A percentile compares a stretch with the other conserved stretches of the same genome.
Conservation (phyloP, 2,113 vertebrate species). For the Gopherus flavomarginatus region DNA sequence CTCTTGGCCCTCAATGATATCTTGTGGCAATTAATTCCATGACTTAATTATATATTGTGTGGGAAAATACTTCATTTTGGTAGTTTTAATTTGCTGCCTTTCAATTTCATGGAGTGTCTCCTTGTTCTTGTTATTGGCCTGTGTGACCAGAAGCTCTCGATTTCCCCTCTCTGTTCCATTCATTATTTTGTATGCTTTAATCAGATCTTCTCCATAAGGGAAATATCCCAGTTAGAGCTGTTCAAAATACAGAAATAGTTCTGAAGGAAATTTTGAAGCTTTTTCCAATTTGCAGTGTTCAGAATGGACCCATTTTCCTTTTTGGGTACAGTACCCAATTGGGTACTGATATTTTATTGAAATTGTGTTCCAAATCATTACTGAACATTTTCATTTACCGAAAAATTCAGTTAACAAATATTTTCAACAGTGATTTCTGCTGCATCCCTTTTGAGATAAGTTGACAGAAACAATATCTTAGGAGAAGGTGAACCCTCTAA, state of each 20-base stretch:
- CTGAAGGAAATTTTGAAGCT: neutral
- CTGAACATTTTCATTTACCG: neutral
- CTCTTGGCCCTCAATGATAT: neutral
- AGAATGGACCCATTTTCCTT: neutral
- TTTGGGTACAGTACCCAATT: fast-evolving
- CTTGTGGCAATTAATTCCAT: neutral
- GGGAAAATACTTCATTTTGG: neutral
- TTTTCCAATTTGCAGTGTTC: neutral
- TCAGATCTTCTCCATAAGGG: neutral
- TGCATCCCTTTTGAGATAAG: neutral
- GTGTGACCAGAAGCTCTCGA: neutral
- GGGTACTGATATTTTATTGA: neutral
- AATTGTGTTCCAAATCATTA: neutral
- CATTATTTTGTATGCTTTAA: neutral
- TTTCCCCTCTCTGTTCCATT: fast-evolving
- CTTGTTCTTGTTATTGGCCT: neutral
- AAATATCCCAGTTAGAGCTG: neutral
- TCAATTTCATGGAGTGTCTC: neutral
- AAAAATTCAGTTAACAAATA: neutral
- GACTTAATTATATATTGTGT: neutral
- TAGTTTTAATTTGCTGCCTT: neutral
- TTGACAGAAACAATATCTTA: neutral
- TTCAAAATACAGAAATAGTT: neutral
- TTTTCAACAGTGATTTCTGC: neutral
- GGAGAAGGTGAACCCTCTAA: neutral